These are phyloP conservation scores for Microctenopoma steveboyesi DNA, from an alignment of 2,797 vertebrate species.

Conservation along the genomic window DNA sequence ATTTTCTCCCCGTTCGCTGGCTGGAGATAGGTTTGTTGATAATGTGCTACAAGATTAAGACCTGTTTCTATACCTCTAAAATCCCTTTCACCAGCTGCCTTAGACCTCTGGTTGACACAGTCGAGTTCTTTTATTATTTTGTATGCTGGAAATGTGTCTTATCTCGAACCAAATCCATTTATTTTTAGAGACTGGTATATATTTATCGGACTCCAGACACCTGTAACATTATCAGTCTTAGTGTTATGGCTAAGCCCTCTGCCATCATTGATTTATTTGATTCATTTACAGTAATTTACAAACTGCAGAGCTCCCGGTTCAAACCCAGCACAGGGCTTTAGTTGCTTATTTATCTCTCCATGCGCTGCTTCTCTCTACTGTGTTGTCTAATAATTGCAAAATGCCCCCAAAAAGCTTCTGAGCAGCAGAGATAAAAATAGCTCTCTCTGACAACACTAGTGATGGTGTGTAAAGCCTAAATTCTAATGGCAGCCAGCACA, in stretches of 20 bases:
- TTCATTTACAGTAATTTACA: constrained; percentile 25
- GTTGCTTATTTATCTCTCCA: constrained; percentile 24
- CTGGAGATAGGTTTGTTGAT: constrained; percentile 32
- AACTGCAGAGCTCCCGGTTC: constrained; percentile 1
- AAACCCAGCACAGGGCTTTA: constrained; percentile 16
- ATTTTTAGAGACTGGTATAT: background rate
- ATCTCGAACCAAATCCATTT: background rate
- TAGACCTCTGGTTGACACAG: background rate
- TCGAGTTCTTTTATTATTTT: constrained; percentile 5
- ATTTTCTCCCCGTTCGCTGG: constrained; percentile 32
- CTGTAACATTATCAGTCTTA: constrained; percentile 20
- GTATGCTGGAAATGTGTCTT: background rate
- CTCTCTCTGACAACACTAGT: constrained; percentile 32
- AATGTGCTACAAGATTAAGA: constrained; percentile 37
- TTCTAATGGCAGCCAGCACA: constrained; percentile 45
- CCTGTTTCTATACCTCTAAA: constrained; percentile 19
- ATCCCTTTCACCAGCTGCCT: background rate
- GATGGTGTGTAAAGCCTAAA: constrained; percentile 24
- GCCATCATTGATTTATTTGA: constrained; percentile 7
- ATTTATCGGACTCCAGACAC: constrained; percentile 10
- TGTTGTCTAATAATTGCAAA: constrained; percentile 49
- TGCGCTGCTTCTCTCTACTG: constrained; percentile 9
- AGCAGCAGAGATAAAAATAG: constrained; percentile 62
- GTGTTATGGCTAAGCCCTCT: background rate
- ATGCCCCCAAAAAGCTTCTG: constrained; percentile 36